Evolutionary conservation across 2,888 invertebrate genomes (phyloP).

Genomic region (Orthosia incerta): DNA sequence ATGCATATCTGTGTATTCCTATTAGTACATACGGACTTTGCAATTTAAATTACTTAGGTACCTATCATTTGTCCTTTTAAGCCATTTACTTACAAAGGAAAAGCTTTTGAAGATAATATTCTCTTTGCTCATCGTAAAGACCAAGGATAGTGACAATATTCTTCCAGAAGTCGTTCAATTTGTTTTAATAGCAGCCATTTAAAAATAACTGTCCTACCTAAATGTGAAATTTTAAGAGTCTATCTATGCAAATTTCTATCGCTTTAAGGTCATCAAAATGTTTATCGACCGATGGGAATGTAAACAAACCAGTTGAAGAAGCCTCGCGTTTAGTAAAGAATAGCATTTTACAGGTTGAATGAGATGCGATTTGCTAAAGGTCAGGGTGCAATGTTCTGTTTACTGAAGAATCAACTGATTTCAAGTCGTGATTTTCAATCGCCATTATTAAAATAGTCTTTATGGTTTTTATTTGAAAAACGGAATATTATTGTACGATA

Average conservation of each 20-base stretch:
- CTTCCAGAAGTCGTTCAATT: neutral
- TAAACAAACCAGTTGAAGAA: slow-evolving; percentile 57
- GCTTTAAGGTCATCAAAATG: slow-evolving; percentile 31
- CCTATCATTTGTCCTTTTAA: no score
- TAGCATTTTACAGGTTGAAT: slow-evolving; percentile 1
- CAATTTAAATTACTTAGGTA: no score
- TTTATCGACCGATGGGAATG: slow-evolving; percentile 44
- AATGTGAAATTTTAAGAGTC: neutral
- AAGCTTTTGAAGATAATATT: no score
- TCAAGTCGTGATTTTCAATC: neutral
- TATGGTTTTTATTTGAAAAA: neutral
- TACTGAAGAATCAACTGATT: neutral
- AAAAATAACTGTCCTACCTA: neutral
- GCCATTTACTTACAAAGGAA: no score
- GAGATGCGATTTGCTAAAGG: slow-evolving; percentile 23
- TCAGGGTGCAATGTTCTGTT: slow-evolving; percentile 48
- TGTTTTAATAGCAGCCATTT: neutral
- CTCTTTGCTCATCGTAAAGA: neutral
- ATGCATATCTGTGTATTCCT: no score
- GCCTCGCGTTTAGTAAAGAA: slow-evolving; percentile 7
- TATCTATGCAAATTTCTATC: slow-evolving; percentile 48
- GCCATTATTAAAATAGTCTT: neutral
- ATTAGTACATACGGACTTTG: no score
- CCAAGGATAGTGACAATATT: neutral
- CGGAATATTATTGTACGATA: neutral